phyloP scores from a whole-genome alignment of 2,797 vertebrate genomes.

The Notamacropus eugenii region DNA sequence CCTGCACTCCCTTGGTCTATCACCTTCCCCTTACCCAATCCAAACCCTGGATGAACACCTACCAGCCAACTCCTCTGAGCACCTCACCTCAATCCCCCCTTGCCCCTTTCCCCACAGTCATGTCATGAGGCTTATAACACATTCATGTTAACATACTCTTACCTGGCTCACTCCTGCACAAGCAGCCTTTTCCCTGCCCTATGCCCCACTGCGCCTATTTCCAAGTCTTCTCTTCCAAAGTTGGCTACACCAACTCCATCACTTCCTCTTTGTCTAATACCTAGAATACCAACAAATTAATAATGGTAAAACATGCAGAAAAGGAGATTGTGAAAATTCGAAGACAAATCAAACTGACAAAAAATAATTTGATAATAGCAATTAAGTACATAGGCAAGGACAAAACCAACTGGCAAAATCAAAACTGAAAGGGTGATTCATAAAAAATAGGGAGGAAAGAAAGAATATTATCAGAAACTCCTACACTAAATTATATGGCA shows the following conservation, averaged over 20 bases:
- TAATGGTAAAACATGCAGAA: background rate
- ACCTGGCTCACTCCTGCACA: background rate
- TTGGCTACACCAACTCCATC: background rate
- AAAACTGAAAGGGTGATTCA: background rate
- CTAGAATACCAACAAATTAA: background rate
- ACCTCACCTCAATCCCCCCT: background rate
- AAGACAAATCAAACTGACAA: background rate
- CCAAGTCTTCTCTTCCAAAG: background rate
- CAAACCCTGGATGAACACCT: background rate
- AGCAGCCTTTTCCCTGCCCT: background rate
- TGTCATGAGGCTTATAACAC: background rate
- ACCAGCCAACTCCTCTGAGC: background rate
- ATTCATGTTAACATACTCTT: background rate
- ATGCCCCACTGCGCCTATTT: background rate
- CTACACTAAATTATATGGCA: background rate
- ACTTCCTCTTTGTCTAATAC: background rate
- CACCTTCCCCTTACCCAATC: background rate
- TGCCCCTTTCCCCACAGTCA: background rate
- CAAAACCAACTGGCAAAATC: background rate
- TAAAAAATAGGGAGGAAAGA: background rate
- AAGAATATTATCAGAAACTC: background rate
- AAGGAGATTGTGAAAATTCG: background rate
- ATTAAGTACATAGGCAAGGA: background rate
- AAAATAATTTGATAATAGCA: background rate
- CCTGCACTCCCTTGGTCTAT: background rate